Conservation (phyloP, 1,140 invertebrate species). For the Drosophila punjabiensis region DNA sequence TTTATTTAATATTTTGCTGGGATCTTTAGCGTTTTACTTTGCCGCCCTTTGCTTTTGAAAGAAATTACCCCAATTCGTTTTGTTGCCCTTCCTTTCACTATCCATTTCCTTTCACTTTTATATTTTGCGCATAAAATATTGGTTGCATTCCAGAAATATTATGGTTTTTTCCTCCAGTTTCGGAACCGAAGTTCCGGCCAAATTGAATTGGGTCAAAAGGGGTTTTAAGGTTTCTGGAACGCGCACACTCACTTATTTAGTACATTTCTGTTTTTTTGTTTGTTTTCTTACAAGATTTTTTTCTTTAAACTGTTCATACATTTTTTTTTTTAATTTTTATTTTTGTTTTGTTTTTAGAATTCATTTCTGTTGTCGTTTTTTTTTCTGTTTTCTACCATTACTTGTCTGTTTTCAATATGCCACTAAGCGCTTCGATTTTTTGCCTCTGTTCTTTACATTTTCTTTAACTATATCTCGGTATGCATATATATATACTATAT, state of each 20-base stretch:
- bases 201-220: conserved; percentile 18
- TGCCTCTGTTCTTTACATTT: conserved; percentile 63
- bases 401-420: conserved; percentile 38
- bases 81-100: neutral
- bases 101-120: conserved; percentile 20
- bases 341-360: conserved; percentile 30
- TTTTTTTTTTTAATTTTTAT: conserved; percentile 36
- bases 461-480: conserved; percentile 61
- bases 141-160: conserved; percentile 36
- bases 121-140: conserved; percentile 65
- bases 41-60: conserved; percentile 42
- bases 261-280: conserved; percentile 23
- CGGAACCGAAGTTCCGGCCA: conserved; percentile 16
- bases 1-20: conserved; percentile 71
- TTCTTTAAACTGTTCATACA: conserved; percentile 32
- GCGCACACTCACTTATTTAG: conserved; percentile 39
- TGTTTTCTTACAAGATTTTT: conserved; percentile 47
- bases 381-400: conserved; percentile 22
- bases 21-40: conserved; percentile 48
- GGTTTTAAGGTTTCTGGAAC: conserved; percentile 44
- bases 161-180: conserved; percentile 8
- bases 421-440: conserved; percentile 51
- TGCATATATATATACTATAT: conserved; percentile 37
- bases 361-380: conserved; percentile 22
- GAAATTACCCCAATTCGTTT: conserved; percentile 23